phyloP scores from a whole-genome alignment of 2,888 invertebrate genomes.

The Polydrusus tereticollis region DNA sequence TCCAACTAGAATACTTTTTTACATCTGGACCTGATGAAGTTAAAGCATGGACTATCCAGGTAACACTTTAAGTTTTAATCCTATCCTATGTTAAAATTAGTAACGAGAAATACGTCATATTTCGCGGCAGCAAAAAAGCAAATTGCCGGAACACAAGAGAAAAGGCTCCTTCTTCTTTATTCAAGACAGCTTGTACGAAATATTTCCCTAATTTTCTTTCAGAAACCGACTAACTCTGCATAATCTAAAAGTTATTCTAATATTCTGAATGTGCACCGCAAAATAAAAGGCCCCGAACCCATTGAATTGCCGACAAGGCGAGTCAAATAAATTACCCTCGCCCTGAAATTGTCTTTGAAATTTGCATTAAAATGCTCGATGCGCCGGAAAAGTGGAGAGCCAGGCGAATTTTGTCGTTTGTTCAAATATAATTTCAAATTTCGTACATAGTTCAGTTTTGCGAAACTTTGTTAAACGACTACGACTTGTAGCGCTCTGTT shows the following conservation, averaged over 20 bases:
- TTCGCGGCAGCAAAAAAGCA: neutral
- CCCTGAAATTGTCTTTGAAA: constrained; percentile 64
- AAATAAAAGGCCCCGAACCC: constrained; percentile 52
- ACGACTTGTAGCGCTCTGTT: neutral
- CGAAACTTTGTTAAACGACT: constrained; percentile 1
- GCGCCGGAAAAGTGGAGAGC: constrained; percentile 43
- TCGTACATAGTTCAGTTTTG: neutral
- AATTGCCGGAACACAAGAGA: neutral
- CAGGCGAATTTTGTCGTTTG: constrained; percentile 22
- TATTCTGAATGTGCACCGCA: constrained; percentile 45
- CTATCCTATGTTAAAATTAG: too few relatives aligned
- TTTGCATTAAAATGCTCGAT: constrained; percentile 64
- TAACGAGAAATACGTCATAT: too few relatives aligned
- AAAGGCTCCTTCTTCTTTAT: constrained; percentile 9
- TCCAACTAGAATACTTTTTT: constrained; percentile 98
- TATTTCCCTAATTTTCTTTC: constrained; percentile 38
- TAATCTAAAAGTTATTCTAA: constrained; percentile 50
- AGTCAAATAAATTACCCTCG: constrained; percentile 62
- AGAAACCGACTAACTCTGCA: constrained; percentile 38
- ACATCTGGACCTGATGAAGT: constrained; percentile 98
- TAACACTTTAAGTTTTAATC: too few relatives aligned
- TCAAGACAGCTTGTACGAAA: constrained; percentile 28
- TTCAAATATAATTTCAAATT: constrained; percentile 26
- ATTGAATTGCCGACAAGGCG: constrained; percentile 58
- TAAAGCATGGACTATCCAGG: constrained; percentile 99